Conservation (phyloP, 1,140 invertebrate species). For the Frieseomelitta varia region DNA sequence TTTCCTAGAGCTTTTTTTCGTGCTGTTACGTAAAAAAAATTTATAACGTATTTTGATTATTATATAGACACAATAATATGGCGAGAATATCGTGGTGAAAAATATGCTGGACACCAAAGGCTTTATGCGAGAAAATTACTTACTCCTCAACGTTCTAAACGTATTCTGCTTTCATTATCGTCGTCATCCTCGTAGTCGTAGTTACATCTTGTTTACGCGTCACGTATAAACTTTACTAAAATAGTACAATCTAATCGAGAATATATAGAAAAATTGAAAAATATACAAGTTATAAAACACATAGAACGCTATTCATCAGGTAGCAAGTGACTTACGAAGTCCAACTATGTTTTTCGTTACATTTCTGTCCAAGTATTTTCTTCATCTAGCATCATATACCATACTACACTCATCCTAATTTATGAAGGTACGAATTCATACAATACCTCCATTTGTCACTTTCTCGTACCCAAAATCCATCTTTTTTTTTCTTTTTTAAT, state of each 20-base stretch:
- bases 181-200: constrained; percentile 1
- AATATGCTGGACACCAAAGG: constrained; percentile 65
- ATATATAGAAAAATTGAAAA: constrained; percentile 63
- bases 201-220: neutral
- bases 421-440: neutral
- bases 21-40: constrained; percentile 39
- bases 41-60: constrained; percentile 62
- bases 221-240: constrained; percentile 55
- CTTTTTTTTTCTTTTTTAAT: constrained; percentile 1
- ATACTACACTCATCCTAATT: neutral
- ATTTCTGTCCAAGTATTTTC: constrained; percentile 6
- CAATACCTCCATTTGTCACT: neutral
- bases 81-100: constrained; percentile 46
- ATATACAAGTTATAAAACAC: constrained; percentile 63
- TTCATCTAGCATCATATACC: neutral
- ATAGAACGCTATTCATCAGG: constrained; percentile 51
- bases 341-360: constrained; percentile 32
- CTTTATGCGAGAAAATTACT: constrained; percentile 34
- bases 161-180: neutral
- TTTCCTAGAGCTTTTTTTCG: constrained; percentile 8
- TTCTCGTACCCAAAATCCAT: neutral
- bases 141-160: neutral
- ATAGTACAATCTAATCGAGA: constrained; percentile 46
- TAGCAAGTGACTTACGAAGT: constrained; percentile 48
- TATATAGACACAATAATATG: constrained; percentile 58